Percentiles rank a stretch among this genome's conserved stretches.
Conservation (phyloP, 2,113 vertebrate genomes). For the Pampusana beccarii region DNA sequence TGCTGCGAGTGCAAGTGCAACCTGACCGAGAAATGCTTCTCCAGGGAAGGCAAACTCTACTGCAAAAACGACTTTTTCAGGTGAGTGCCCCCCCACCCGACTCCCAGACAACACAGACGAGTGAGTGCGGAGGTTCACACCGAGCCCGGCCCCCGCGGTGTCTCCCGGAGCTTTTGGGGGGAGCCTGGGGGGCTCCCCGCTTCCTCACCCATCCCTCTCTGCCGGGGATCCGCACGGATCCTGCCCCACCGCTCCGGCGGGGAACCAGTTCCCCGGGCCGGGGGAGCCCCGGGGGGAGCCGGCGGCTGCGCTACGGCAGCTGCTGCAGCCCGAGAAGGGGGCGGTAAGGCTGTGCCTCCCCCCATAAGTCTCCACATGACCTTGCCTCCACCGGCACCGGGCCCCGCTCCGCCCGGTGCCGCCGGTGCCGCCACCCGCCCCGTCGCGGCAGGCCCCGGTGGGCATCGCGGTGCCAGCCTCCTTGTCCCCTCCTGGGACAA, state of each 20-base stretch:
- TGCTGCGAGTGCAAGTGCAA: conserved; percentile 96
- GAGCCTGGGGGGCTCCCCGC: neutral
- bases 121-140: neutral
- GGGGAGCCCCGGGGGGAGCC: no score
- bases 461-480: neutral
- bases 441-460: neutral
- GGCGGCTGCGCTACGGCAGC: neutral
- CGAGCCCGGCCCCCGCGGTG: neutral
- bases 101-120: neutral
- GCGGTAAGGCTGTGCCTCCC: neutral
- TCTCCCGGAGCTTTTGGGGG: neutral
- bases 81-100: conserved; percentile 72
- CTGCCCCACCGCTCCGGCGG: neutral
- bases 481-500: neutral
- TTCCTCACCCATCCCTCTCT: no score
- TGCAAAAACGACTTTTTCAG: conserved; percentile 99
- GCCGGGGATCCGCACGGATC: neutral
- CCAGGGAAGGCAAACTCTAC: conserved; percentile 95
- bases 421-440: neutral
- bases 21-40: conserved; percentile 97
- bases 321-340: neutral
- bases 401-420: neutral
- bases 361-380: neutral
- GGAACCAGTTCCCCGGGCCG: neutral
- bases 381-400: neutral